Evolutionary conservation across 2,888 invertebrate genomes (phyloP).

Genomic region (Lobophora halterata): DNA sequence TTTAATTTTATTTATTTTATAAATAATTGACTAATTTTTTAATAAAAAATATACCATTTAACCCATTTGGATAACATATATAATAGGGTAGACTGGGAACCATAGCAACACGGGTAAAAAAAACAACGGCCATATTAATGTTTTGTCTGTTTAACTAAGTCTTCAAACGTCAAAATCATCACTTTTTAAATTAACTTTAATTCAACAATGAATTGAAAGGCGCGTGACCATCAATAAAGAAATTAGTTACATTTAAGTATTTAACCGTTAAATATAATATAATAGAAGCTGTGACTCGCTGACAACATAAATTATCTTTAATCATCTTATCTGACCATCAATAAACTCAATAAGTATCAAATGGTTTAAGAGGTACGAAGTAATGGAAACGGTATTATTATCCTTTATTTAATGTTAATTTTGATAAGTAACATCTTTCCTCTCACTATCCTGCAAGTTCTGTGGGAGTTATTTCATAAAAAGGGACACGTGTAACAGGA

Average conservation of each 20-base stretch:
- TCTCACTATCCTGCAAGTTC: no score
- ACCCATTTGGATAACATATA: no score
- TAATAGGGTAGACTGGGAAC: no score
- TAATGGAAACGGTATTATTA: constrained; percentile 22
- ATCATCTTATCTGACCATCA: constrained; percentile 48
- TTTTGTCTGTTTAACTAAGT: not conserved
- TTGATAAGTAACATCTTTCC: no score
- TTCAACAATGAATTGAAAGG: constrained; percentile 28
- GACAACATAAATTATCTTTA: constrained; percentile 45
- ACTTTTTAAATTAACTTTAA: constrained; percentile 12
- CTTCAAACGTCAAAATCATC: constrained; percentile 6
- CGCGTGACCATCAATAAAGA: constrained; percentile 39
- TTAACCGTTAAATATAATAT: constrained; percentile 29
- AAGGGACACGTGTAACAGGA: no score
- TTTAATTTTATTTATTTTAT: no score
- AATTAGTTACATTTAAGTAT: constrained; percentile 40
- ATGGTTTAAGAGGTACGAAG: constrained; percentile 4
- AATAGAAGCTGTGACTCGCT: constrained; percentile 27
- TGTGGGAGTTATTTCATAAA: no score
- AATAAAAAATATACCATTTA: no score
- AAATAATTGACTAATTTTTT: no score
- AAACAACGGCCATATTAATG: no score
- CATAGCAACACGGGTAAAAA: no score
- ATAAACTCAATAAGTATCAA: constrained; percentile 27
- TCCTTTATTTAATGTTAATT: not conserved